These are phyloP conservation scores for Callipepla squamata DNA, from an alignment of 2,113 vertebrate genomes.

Conservation along the genomic window DNA sequence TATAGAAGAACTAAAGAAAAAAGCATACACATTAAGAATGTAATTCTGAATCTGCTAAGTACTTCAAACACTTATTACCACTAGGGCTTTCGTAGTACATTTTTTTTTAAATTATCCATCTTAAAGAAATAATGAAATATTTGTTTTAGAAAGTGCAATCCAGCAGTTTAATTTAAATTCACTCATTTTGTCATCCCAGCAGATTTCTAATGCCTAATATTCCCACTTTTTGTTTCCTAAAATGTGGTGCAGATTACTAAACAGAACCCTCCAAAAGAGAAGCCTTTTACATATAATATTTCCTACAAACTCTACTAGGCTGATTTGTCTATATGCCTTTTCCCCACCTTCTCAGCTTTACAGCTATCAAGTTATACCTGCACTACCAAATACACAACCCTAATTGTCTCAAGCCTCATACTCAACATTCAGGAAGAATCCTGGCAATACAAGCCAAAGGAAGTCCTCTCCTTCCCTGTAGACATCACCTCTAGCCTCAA, in stretches of 20 bases:
- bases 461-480: background rate
- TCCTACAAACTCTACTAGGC: background rate
- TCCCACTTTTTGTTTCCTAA: background rate
- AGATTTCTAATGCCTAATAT: background rate
- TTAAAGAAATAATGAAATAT: background rate
- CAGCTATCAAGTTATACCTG: background rate
- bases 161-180: background rate
- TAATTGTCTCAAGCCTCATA: background rate
- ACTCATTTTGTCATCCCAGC: background rate
- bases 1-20: background rate
- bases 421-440: background rate
- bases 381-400: no score
- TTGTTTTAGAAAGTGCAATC: background rate
- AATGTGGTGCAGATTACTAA: rapidly evolving
- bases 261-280: background rate
- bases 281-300: background rate
- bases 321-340: background rate
- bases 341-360: background rate
- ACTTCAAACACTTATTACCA: background rate
- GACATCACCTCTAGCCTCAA: background rate
- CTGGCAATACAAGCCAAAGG: background rate
- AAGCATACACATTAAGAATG: background rate
- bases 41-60: background rate
- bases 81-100: background rate
- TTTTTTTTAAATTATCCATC: background rate